These are phyloP conservation scores for Pipistrellus pygmaeus DNA, from an alignment of 2,797 vertebrate genomes.

Conservation along the genomic window DNA sequence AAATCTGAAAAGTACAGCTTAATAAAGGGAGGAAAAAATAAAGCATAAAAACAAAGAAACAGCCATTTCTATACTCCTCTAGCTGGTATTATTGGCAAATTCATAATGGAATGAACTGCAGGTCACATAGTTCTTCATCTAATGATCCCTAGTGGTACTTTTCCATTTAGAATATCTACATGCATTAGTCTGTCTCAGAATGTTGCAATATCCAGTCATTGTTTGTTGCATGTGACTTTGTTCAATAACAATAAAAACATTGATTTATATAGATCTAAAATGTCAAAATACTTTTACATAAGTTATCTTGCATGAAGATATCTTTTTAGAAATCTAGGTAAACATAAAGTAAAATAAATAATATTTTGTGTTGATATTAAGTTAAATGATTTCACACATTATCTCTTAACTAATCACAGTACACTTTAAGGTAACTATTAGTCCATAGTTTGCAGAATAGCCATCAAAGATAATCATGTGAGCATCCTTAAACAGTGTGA, in stretches of 20 bases:
- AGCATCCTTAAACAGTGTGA: not conserved
- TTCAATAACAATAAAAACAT: not conserved
- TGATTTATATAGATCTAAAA: not conserved
- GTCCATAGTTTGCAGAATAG: not conserved
- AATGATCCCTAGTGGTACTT: not conserved
- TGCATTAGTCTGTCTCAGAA: not conserved
- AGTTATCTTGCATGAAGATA: not conserved
- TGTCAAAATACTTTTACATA: not conserved
- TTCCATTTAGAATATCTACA: not conserved
- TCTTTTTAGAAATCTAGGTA: constrained; percentile 22
- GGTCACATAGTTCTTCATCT: not conserved
- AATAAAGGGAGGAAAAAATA: not conserved
- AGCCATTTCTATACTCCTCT: not conserved
- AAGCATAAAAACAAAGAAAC: not conserved
- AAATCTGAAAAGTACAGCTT: not conserved
- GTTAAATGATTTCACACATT: not conserved
- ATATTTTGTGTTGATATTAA: not conserved
- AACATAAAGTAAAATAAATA: not conserved
- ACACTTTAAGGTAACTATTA: not conserved
- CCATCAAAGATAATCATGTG: not conserved
- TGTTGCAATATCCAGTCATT: not conserved
- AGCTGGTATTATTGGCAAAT: not conserved
- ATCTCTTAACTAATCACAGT: not conserved
- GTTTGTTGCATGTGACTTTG: not conserved
- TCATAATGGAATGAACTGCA: not conserved